A percentile compares a stretch with the other conserved stretches of the same genome.
Evolutionary conservation across 2,888 invertebrate genomes (phyloP).

Genomic region (Griposia aprilina): DNA sequence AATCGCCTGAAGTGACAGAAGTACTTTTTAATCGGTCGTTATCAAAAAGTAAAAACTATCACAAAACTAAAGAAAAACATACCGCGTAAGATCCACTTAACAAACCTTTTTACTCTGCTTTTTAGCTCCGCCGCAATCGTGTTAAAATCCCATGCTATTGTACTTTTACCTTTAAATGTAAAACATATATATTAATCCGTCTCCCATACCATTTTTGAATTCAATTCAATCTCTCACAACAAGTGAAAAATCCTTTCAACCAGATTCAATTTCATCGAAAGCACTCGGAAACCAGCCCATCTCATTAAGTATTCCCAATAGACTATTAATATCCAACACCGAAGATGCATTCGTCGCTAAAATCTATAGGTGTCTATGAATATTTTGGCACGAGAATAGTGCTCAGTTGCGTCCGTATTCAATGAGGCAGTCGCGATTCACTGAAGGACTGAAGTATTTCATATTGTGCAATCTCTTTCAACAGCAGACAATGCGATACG

Average conservation of each 20-base stretch:
- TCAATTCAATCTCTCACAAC: conserved; percentile 3
- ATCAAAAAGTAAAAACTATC: not conserved
- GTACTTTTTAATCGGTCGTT: not conserved
- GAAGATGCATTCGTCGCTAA: conserved; percentile 69
- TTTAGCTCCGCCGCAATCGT: not conserved
- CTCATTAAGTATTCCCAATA: conserved; percentile 57
- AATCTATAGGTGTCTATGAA: conserved; percentile 76
- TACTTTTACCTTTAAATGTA: not conserved
- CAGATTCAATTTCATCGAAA: conserved; percentile 37
- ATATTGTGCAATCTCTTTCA: conserved; percentile 89
- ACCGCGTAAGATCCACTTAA: not conserved
- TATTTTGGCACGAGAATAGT: conserved; percentile 81
- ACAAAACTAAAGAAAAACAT: not conserved
- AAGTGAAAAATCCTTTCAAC: conserved; percentile 4
- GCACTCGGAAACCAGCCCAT: conserved; percentile 20
- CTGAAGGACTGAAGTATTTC: conserved; percentile 83
- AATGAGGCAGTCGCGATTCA: conserved; percentile 84
- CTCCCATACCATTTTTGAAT: not conserved
- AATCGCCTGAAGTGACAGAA: not conserved
- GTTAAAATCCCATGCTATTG: not conserved
- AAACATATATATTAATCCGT: not conserved
- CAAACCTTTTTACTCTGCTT: too few relatives aligned
- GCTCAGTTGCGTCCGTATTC: conserved; percentile 78
- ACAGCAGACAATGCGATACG: conserved; percentile 83
- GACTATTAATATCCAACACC: conserved; percentile 64